Percentiles rank a stretch among this genome's conserved stretches.
phyloP scores from a whole-genome alignment of 2,888 invertebrate species.

The Apotomis turbidana region DNA sequence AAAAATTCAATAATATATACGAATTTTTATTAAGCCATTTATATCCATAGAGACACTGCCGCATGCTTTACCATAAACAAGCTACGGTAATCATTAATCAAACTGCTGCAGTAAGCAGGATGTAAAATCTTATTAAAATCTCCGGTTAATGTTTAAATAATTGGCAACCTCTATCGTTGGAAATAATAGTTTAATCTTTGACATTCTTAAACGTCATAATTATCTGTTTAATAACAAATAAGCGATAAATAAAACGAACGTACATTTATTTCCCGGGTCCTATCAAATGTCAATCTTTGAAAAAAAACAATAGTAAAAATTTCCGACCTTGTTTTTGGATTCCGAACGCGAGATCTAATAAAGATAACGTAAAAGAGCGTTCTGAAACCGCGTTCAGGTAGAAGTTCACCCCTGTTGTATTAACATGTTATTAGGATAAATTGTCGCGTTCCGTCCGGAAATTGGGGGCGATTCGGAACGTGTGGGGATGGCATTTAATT shows the following conservation, averaged over 20 bases:
- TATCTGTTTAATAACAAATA: constrained; percentile 38
- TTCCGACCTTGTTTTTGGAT: constrained; percentile 45
- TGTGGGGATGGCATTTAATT: constrained; percentile 50
- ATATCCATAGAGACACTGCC: constrained; percentile 58
- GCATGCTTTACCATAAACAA: constrained; percentile 38
- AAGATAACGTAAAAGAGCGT: constrained; percentile 65
- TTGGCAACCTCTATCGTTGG: constrained; percentile 11
- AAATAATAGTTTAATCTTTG: constrained; percentile 22
- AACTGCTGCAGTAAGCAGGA: constrained; percentile 5
- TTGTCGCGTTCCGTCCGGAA: constrained; percentile 61
- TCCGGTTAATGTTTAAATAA: constrained; percentile 25
- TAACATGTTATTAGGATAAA: constrained; percentile 76
- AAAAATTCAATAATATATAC: constrained; percentile 64
- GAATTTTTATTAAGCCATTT: constrained; percentile 57
- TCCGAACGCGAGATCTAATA: constrained; percentile 59
- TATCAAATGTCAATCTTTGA: constrained; percentile 37
- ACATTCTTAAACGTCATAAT: constrained; percentile 31
- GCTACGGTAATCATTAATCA: constrained; percentile 27
- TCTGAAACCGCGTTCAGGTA: constrained; percentile 57
- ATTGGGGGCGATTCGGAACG: constrained; percentile 59
- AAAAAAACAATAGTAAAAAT: constrained; percentile 43
- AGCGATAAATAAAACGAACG: constrained; percentile 34
- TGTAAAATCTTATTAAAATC: constrained; percentile 24
- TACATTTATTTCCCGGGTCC: constrained; percentile 25
- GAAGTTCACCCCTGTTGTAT: constrained; percentile 61